Percentiles rank a stretch among this genome's conserved stretches.
Conservation (phyloP, 2,888 invertebrate genomes). For the Trileptium ribeirensis region DNA sequence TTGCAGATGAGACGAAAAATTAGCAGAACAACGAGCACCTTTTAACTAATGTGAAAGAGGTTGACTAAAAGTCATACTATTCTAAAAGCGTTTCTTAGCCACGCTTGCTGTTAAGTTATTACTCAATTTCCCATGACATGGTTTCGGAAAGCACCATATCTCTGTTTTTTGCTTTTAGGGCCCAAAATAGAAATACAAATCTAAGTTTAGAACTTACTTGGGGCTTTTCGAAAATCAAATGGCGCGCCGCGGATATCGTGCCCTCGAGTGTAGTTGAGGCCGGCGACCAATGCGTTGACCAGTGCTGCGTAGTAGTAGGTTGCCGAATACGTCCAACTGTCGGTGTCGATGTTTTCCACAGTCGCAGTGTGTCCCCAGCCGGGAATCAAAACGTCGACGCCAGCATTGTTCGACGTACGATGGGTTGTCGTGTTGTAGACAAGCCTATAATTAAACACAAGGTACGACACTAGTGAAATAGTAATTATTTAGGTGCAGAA, state of each 20-base stretch:
- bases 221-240: conserved; percentile 89
- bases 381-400: conserved; percentile 73
- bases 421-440: conserved; percentile 75
- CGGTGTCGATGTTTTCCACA: conserved; percentile 92
- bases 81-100: too few relatives aligned
- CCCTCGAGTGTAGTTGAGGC: conserved; percentile 68
- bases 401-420: conserved; percentile 69
- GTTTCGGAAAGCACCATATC: too few relatives aligned
- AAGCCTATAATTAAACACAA: conserved; percentile 62
- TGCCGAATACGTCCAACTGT: conserved; percentile 56
- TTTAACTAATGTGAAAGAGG: too few relatives aligned
- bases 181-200: too few relatives aligned
- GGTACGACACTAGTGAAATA: too few relatives aligned
- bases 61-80: too few relatives aligned
- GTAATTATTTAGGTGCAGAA: too few relatives aligned
- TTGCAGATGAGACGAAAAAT: too few relatives aligned
- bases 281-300: conserved; percentile 66
- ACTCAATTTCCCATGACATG: too few relatives aligned
- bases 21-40: too few relatives aligned
- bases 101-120: too few relatives aligned
- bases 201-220: conserved; percentile 62
- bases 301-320: conserved; percentile 74
- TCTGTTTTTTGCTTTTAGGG: too few relatives aligned
- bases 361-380: conserved; percentile 80
- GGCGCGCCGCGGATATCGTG: conserved; percentile 81